These are phyloP conservation scores for Phenganax stokvisi DNA, from an alignment of 92 coral and sea anemone genomes.

Conservation along the genomic window DNA sequence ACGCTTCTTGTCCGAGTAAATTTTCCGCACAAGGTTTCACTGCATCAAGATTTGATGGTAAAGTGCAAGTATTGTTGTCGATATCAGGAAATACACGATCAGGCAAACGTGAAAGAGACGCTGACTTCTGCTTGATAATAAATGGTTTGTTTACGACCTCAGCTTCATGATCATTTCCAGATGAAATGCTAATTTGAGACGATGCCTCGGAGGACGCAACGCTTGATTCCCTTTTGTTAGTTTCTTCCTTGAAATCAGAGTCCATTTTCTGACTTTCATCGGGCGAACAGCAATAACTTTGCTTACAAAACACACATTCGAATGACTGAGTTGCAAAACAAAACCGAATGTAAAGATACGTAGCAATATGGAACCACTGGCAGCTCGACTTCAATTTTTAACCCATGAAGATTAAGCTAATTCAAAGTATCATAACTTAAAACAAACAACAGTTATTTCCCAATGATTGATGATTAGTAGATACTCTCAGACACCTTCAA, in stretches of 20 bases:
- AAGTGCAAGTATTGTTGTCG: not conserved
- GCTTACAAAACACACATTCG: not conserved
- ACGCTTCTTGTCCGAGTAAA: not conserved
- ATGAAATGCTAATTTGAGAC: not conserved
- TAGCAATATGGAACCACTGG: too few relatives aligned
- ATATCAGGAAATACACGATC: not conserved
- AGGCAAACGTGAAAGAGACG: slow-evolving; percentile 23
- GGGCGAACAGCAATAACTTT: not conserved
- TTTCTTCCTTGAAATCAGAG: slow-evolving; percentile 3
- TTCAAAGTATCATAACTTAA: slow-evolving; percentile 3
- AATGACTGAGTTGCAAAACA: slow-evolving; percentile 1
- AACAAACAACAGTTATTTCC: slow-evolving; percentile 4
- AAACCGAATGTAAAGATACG: not conserved
- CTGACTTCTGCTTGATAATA: not conserved
- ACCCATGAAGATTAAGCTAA: not conserved
- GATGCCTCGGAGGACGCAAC: slow-evolving; percentile 14
- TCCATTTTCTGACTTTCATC: slow-evolving; percentile 19
- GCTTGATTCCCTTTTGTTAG: slow-evolving; percentile 4
- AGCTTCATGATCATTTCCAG: slow-evolving; percentile 1
- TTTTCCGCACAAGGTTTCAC: slow-evolving; percentile 9
- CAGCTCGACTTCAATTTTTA: not conserved
- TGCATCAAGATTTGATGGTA: slow-evolving; percentile 22
- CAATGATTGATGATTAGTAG: not conserved
- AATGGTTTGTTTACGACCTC: not conserved
- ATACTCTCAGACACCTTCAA: not conserved